Base-by-base conservation (phyloP, 1,140 invertebrate species). In the Pollicipes pollicipes region DNA sequence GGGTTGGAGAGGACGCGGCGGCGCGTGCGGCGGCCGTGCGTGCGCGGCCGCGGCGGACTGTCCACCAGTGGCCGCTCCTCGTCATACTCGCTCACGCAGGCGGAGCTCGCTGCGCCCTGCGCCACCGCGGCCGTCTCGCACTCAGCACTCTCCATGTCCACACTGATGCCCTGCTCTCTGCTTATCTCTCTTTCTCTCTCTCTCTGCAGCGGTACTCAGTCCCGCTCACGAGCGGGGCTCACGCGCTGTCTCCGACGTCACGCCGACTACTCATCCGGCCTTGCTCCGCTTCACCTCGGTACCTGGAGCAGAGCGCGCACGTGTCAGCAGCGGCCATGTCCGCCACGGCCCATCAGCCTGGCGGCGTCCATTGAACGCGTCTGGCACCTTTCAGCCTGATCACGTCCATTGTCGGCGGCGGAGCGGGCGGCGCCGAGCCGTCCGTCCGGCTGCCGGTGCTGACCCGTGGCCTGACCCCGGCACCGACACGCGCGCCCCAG, bases 61-160 rank as follows among this genome's bases (percentile, higher is more conserved):
- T 92, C 89, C 45, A 89, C 89, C 68, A 91, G 82, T 77, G 89
- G 88, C 72, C 94, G 90, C 80, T 91, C 91, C 77, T 94, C 90
- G 74, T 89, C 86, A 72, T 93, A 87, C 78, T 93, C 90, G 74
- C 90, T 83, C 70, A 87, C 84, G 77, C 93, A 90, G 78, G 93
- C 88, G 74, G 91, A 87, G 68, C 93, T 81, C 81, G 90, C 91
- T 26, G 89, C 88, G 83, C 93, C 93, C 89, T 91, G 93, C 76
- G 17, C 10, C 45, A 21, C 45, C 45, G 45, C 13, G 13, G 45
- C 45, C 45, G 45, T 58, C 17, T 58, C 10, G 24, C 45, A 58
- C 45, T 58, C 45, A 10, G 24, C 24, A 21, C 45, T 24, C 2
- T 24, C 2, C 45, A 58, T n/a, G n/a, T n/a, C 45, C 17, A 58